phyloP scores from a whole-genome alignment of 2,797 vertebrate species.

The Ambastaia sidthimunki region DNA sequence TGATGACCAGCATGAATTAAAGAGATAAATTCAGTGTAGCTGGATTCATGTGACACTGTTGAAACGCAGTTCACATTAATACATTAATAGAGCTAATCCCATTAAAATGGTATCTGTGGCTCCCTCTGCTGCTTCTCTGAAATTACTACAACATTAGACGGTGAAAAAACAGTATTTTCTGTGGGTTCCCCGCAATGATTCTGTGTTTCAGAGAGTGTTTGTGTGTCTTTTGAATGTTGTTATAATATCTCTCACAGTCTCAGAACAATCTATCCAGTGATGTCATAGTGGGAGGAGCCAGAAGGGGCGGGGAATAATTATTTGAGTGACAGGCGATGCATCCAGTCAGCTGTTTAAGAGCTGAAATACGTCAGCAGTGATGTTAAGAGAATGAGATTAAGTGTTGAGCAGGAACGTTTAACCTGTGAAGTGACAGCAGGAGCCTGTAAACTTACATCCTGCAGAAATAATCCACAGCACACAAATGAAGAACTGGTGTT shows the following conservation, averaged over 20 bases:
- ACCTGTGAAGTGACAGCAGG: slow-evolving; percentile 23
- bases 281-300: slow-evolving; percentile 10
- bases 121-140: not conserved
- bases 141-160: not conserved
- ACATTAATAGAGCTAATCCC: slow-evolving; percentile 28
- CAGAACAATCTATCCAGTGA: not conserved
- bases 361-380: slow-evolving; percentile 52
- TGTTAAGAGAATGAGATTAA: slow-evolving; percentile 62
- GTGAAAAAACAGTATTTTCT: not conserved
- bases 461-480: not conserved
- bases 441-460: too few species aligned
- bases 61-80: too few species aligned
- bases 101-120: slow-evolving; percentile 14
- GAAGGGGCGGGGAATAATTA: not conserved
- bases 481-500: not conserved
- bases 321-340: slow-evolving; percentile 51
- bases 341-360: slow-evolving; percentile 47
- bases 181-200: too few species aligned
- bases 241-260: not conserved
- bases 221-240: not conserved
- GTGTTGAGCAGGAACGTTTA: slow-evolving; percentile 51
- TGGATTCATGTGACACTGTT: not conserved
- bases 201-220: not conserved
- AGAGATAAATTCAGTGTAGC: not conserved
- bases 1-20: too few species aligned